A percentile compares a stretch with the other conserved stretches of the same genome.
Conservation (phyloP, 2,888 invertebrate species). For the Campopleginae sp. region DNA sequence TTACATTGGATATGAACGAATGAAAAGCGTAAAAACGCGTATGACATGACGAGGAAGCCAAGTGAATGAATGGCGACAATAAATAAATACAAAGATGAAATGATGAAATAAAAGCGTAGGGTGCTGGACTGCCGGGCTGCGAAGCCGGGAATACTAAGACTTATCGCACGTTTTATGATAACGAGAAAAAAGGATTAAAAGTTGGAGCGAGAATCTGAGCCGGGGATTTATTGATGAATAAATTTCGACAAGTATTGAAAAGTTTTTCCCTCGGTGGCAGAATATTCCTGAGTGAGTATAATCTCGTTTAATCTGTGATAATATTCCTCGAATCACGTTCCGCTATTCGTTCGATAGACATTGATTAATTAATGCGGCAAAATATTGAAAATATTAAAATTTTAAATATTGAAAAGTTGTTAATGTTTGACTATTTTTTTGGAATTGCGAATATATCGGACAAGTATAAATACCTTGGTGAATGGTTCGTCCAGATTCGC, state of each 20-base stretch:
- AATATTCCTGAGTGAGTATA: neutral
- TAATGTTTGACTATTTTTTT: neutral
- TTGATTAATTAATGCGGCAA: slow-evolving; percentile 1
- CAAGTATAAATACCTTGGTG: neutral
- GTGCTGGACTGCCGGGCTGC: neutral
- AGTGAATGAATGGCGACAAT: neutral
- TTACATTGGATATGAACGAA: neutral
- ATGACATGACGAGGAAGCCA: neutral
- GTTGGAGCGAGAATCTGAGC: slow-evolving; percentile 2
- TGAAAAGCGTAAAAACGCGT: slow-evolving; percentile 6
- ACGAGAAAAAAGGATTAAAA: slow-evolving; percentile 19
- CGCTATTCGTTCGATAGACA: neutral
- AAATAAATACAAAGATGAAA: slow-evolving; percentile 6
- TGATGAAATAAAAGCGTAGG: slow-evolving; percentile 1
- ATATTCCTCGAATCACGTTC: neutral
- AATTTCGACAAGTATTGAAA: slow-evolving; percentile 17
- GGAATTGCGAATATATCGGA: neutral
- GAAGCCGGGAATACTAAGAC: neutral
- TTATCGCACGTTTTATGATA: slow-evolving; percentile 12
- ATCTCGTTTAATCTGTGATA: slow-evolving; percentile 1
- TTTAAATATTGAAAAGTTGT: neutral
- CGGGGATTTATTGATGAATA: slow-evolving; percentile 11
- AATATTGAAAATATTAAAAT: neutral
- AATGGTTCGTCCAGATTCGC: neutral
- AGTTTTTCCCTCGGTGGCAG: neutral